These are phyloP conservation scores for Aplodontia rufa DNA, from an alignment of 2,113 vertebrate genomes.

Conservation along the genomic window DNA sequence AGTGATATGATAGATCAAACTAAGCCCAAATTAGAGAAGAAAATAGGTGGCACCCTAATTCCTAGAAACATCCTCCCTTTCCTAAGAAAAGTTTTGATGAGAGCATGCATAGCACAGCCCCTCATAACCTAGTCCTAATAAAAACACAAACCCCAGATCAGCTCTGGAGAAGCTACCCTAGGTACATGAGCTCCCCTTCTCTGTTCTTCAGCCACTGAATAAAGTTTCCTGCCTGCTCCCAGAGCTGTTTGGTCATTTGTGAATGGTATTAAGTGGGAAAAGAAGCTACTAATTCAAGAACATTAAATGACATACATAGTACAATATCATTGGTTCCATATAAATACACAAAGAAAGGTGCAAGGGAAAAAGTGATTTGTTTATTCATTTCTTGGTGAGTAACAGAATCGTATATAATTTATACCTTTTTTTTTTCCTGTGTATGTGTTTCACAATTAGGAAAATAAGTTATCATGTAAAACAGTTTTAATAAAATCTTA, in stretches of 20 bases:
- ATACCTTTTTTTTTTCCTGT: neutral
- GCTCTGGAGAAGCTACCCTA: neutral
- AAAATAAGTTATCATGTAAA: neutral
- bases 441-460: neutral
- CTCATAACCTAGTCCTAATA: neutral
- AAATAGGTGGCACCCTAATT: neutral
- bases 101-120: neutral
- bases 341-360: neutral
- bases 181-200: neutral
- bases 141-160: neutral
- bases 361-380: neutral
- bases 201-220: neutral
- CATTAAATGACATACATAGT: neutral
- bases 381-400: neutral
- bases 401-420: conserved; percentile 6
- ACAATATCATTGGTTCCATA: neutral
- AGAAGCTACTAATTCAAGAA: neutral
- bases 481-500: neutral
- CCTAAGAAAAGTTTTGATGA: neutral
- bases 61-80: no score
- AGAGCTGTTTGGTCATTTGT: neutral
- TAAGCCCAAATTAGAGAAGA: neutral
- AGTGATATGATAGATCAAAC: neutral
- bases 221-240: neutral
- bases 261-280: neutral